phyloP scores from a whole-genome alignment of 2,888 invertebrate species.

The Neoitamus cyanurus region DNA sequence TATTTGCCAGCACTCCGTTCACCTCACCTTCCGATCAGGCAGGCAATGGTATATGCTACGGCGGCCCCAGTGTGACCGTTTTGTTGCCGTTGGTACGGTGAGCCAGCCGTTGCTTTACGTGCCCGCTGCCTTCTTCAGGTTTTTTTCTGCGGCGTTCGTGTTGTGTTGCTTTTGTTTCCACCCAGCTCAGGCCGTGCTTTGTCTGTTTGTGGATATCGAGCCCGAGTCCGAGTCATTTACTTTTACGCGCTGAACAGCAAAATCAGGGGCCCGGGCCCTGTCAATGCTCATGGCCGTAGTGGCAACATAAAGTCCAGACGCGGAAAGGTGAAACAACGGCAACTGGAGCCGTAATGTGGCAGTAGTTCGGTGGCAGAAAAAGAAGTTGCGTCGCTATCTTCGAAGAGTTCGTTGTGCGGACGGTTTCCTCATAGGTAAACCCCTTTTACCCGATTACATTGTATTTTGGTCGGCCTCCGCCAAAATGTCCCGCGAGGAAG shows the following conservation, averaged over 20 bases:
- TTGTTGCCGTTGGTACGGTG: not conserved
- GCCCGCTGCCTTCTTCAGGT: not conserved
- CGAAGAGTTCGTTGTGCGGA: not conserved
- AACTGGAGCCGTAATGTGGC: not conserved
- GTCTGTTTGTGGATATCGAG: not conserved
- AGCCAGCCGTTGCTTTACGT: not conserved
- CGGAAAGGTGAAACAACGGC: conserved; percentile 11
- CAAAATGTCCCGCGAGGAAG: conserved; percentile 63
- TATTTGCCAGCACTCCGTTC: not conserved
- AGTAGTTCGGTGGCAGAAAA: conserved; percentile 2
- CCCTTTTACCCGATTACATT: not conserved
- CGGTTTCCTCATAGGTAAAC: too few relatives aligned
- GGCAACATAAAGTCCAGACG: not conserved
- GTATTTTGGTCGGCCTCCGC: not conserved
- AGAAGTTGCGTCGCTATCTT: not conserved
- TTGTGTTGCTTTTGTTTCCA: not conserved
- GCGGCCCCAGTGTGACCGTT: not conserved
- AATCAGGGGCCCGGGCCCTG: not conserved
- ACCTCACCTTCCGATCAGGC: not conserved
- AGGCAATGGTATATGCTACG: not conserved
- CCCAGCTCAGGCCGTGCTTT: not conserved
- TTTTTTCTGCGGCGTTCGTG: not conserved
- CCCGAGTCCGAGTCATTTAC: not conserved
- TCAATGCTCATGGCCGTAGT: conserved; percentile 7
- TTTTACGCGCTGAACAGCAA: not conserved